A percentile compares a stretch with the other conserved stretches of the same genome.
Conservation (phyloP, 92 coral and sea anemone genomes). For the Paramuricea clavata region DNA sequence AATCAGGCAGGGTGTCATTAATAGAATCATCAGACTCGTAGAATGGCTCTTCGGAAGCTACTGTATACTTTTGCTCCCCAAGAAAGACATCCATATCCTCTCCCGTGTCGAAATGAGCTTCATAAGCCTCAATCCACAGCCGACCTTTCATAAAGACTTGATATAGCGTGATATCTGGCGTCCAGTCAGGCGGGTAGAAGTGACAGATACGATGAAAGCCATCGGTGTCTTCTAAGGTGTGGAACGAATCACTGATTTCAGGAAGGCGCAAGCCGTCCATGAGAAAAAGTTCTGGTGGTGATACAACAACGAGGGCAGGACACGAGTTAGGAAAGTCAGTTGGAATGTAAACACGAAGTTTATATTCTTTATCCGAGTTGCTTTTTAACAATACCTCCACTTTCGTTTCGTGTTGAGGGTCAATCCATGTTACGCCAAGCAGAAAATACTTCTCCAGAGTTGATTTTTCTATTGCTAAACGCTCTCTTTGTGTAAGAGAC, state of each 20-base stretch:
- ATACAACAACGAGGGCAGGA: constrained; percentile 70
- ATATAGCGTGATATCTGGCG: constrained; percentile 34
- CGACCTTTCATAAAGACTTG: constrained; percentile 63
- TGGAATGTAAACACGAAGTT: constrained; percentile 70
- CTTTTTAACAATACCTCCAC: constrained; percentile 75
- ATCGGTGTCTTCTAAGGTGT: constrained; percentile 40
- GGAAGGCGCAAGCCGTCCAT: constrained; percentile 12
- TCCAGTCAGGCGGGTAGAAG: constrained; percentile 38
- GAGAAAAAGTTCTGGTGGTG: constrained; percentile 48
- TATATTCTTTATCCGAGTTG: constrained; percentile 66
- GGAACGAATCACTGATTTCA: constrained; percentile 33
- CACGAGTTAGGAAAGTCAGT: constrained; percentile 83
- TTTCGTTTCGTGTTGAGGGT: constrained; percentile 73
- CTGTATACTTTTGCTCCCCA: constrained; percentile 13
- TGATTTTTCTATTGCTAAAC: constrained; percentile 72
- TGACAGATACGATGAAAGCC: constrained; percentile 53
- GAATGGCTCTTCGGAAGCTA: background rate
- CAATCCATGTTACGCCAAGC: constrained; percentile 72
- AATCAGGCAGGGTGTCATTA: background rate
- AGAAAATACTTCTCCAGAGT: constrained; percentile 73
- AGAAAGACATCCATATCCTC: constrained; percentile 43
- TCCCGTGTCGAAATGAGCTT: constrained; percentile 53
- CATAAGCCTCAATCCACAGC: constrained; percentile 60
- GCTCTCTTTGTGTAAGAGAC: constrained; percentile 69
- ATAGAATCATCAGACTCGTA: background rate